These are phyloP conservation scores for Gallinago undulata DNA, from an alignment of 2,113 vertebrate genomes.

Conservation along the genomic window DNA sequence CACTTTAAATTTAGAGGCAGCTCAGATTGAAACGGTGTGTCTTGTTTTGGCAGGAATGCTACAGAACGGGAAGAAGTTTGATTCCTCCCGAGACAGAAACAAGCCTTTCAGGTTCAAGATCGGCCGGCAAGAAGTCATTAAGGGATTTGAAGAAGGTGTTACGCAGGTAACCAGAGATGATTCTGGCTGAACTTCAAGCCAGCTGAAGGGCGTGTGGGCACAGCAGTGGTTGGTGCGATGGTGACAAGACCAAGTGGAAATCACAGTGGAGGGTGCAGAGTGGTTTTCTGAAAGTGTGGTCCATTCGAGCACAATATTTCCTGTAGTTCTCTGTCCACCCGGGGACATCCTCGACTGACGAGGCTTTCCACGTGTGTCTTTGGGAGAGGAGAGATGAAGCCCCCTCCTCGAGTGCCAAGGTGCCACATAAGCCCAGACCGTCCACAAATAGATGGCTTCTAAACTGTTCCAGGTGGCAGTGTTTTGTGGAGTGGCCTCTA, in stretches of 20 bases:
- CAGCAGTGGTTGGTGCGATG: background rate
- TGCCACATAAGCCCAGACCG: background rate
- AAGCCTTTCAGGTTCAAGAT: constrained; percentile 98
- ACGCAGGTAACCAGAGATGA: constrained; percentile 82
- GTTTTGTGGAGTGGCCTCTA: background rate
- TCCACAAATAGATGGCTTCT: background rate
- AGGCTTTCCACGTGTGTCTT: background rate
- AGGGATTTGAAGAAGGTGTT: constrained; percentile 97
- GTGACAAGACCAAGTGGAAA: background rate
- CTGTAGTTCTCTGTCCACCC: background rate
- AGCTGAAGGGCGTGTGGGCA: background rate
- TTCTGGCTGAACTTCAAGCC: background rate
- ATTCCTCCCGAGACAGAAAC: constrained; percentile 98
- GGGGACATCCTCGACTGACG: background rate
- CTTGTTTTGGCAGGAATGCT: constrained; percentile 86
- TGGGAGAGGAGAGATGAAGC: background rate
- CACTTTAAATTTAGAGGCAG: background rate
- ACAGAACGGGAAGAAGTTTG: constrained; percentile 98
- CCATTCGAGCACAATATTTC: background rate
- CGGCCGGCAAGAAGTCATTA: constrained; percentile 95
- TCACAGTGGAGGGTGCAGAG: background rate
- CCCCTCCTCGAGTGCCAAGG: background rate
- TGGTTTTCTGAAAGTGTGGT: background rate
- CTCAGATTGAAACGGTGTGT: background rate
- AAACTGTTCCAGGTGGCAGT: background rate